phyloP scores from a whole-genome alignment of 2,113 vertebrate species.

The Gorilla gorilla region DNA sequence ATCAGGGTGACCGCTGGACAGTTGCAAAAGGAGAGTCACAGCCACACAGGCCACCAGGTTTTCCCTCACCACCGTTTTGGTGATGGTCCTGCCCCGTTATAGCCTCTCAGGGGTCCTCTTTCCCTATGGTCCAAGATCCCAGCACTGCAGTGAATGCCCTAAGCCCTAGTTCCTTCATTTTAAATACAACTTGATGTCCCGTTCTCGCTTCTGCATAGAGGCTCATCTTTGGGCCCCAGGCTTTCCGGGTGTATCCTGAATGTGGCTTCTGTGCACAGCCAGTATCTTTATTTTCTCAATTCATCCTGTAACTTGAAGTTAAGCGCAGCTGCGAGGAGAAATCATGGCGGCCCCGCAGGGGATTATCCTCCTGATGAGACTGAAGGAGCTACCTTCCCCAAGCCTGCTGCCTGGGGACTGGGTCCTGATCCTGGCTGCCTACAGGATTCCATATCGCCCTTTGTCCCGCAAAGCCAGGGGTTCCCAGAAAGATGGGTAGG shows the following conservation, averaged over 20 bases:
- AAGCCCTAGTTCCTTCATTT: rapidly evolving
- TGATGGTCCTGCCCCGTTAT: neutral
- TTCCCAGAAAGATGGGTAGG: rapidly evolving
- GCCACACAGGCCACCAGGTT: rapidly evolving
- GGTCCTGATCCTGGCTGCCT: too few species aligned
- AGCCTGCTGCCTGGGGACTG: rapidly evolving
- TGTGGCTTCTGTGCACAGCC: rapidly evolving
- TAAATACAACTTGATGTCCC: neutral
- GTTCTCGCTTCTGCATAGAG: neutral
- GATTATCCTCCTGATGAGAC: neutral
- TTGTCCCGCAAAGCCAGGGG: neutral
- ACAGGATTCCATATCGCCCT: neutral
- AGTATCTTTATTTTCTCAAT: neutral
- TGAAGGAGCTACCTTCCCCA: neutral
- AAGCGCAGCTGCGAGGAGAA: neutral
- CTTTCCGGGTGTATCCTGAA: neutral
- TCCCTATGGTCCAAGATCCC: neutral
- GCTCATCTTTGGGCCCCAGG: neutral
- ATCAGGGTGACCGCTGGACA: neutral
- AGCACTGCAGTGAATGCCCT: neutral
- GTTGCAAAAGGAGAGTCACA: neutral
- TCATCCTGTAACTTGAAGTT: neutral
- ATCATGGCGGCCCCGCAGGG: too few species aligned
- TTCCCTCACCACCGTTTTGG: too few species aligned
- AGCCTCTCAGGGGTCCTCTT: neutral